A percentile compares a stretch with the other conserved stretches of the same genome.
These are phyloP conservation scores for Lithophane socia DNA, from an alignment of 2,888 invertebrate species.

Conservation along the genomic window DNA sequence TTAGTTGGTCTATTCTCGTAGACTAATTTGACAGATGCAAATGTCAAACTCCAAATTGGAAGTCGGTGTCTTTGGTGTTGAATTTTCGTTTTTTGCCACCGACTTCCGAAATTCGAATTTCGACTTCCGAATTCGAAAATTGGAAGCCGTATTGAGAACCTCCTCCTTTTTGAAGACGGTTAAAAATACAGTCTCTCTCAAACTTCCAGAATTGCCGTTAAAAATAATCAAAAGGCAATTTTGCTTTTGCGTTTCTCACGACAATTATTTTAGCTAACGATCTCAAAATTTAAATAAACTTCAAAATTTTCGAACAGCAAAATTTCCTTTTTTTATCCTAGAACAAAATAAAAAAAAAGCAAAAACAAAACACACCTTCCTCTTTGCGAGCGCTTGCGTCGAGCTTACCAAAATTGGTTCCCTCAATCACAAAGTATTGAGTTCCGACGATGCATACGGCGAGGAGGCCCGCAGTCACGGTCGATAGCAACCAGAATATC, in stretches of 20 bases:
- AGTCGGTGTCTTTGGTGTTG: too few relatives aligned
- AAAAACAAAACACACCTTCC: slow-evolving; percentile 86
- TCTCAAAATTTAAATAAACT: not conserved
- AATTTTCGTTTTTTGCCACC: too few relatives aligned
- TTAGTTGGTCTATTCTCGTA: too few relatives aligned
- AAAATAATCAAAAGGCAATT: slow-evolving; percentile 49
- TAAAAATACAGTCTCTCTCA: not conserved
- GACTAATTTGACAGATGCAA: too few relatives aligned
- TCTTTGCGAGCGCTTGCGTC: slow-evolving; percentile 82
- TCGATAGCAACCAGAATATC: slow-evolving; percentile 92
- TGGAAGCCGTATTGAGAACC: too few relatives aligned
- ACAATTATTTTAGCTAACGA: not conserved
- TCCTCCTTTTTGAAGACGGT: too few relatives aligned
- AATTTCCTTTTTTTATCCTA: slow-evolving; percentile 48
- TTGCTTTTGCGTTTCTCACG: slow-evolving; percentile 52
- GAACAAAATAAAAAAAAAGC: slow-evolving; percentile 68
- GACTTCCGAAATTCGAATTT: too few relatives aligned
- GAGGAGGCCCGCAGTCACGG: slow-evolving; percentile 91
- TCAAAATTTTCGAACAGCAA: slow-evolving; percentile 24
- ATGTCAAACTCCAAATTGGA: too few relatives aligned
- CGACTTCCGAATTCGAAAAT: too few relatives aligned
- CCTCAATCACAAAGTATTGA: slow-evolving; percentile 92
- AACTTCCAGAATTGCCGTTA: not conserved
- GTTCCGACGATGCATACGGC: slow-evolving; percentile 92
- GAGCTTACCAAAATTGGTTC: slow-evolving; percentile 91